Evolutionary conservation across 2,113 vertebrate species (phyloP).

Genomic region (Bufo gargarizans): DNA sequence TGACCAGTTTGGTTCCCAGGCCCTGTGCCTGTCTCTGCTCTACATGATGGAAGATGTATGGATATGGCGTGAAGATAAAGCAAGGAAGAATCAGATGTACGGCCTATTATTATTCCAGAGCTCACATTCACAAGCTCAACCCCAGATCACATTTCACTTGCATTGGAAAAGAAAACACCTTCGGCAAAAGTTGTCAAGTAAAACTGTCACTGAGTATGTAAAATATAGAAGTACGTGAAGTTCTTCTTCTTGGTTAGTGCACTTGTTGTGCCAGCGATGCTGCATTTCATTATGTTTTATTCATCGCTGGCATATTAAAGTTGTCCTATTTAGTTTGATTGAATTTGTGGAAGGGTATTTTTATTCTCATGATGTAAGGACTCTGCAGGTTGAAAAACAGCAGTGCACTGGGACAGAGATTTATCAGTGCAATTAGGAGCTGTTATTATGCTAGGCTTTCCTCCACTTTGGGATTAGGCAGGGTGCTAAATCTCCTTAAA

Average conservation of each 20-base stretch:
- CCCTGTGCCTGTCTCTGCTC: background rate
- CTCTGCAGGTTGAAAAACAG: background rate
- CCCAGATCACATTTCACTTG: background rate
- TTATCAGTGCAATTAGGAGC: background rate
- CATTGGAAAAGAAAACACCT: background rate
- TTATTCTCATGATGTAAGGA: background rate
- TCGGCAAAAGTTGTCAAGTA: background rate
- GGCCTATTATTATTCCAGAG: background rate
- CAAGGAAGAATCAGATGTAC: background rate
- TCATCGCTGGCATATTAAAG: background rate
- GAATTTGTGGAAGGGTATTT: background rate
- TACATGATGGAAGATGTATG: background rate
- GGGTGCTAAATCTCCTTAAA: too few species aligned
- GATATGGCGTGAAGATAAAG: conserved; percentile 15
- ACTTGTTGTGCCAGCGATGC: background rate
- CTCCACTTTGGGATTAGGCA: too few species aligned
- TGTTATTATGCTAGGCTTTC: too few species aligned
- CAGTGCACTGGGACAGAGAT: background rate
- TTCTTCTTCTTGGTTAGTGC: background rate
- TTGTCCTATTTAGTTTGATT: background rate
- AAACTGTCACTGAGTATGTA: background rate
- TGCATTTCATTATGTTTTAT: background rate
- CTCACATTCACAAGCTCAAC: background rate
- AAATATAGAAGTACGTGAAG: background rate
- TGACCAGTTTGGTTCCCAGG: background rate